Conservation (phyloP, 2,888 invertebrate species). For the Drosophila stalkeri region DNA sequence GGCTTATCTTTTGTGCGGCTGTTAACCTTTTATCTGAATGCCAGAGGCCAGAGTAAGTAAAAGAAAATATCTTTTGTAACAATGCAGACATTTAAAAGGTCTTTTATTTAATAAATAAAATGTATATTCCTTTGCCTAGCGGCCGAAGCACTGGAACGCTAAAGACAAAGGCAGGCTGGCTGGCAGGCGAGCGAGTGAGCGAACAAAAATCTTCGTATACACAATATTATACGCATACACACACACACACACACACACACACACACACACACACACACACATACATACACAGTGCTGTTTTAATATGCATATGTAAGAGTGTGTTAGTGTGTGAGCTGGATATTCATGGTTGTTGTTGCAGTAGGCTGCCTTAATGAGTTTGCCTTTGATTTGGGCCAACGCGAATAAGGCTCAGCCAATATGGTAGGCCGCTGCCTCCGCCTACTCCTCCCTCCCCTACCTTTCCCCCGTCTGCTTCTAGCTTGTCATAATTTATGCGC, state of each 20-base stretch:
- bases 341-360: constrained; percentile 26
- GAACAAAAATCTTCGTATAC: constrained; percentile 42
- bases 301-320: constrained; percentile 66
- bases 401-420: constrained; percentile 54
- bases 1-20: constrained; percentile 13
- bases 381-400: constrained; percentile 73
- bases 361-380: constrained; percentile 68
- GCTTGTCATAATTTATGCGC: constrained; percentile 71
- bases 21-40: constrained; percentile 32
- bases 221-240: constrained; percentile 67
- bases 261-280: constrained; percentile 63
- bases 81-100: constrained; percentile 52
- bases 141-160: constrained; percentile 46
- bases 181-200: neutral
- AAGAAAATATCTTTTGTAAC: constrained; percentile 21
- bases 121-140: constrained; percentile 54
- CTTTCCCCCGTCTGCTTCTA: neutral
- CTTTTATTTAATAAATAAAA: constrained; percentile 72
- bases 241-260: constrained; percentile 62
- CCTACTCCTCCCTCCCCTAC: neutral
- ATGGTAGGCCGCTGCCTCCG: constrained; percentile 26
- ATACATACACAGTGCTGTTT: constrained; percentile 65
- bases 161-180: constrained; percentile 56
- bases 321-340: constrained; percentile 22
- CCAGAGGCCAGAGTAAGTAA: constrained; percentile 32